Evolutionary conservation across 2,888 invertebrate species (phyloP).

Genomic region (Tenthredo scrophulariae): DNA sequence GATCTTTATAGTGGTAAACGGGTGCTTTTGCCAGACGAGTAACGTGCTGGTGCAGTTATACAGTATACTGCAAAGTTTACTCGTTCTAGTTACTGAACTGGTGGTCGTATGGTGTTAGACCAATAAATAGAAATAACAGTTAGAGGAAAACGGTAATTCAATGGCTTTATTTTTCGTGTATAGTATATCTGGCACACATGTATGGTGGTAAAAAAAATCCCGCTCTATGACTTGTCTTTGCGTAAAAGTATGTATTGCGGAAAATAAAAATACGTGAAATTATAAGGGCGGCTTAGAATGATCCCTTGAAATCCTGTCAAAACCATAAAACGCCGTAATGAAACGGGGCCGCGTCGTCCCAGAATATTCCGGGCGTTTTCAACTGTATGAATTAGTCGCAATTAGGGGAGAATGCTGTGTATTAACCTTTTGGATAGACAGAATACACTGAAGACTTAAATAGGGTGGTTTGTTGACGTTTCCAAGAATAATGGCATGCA

Average conservation of each 20-base stretch:
- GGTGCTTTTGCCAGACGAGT: not conserved
- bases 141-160: not conserved
- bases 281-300: not conserved
- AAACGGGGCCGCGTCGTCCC: not conserved
- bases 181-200: no score
- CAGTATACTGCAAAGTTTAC: not conserved
- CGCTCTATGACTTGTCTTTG: not conserved
- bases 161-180: not conserved
- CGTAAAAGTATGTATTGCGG: not conserved
- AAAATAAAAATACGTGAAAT: not conserved
- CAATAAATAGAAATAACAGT: not conserved
- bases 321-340: not conserved
- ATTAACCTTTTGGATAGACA: constrained; percentile 13
- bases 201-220: not conserved
- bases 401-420: constrained; percentile 16
- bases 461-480: constrained; percentile 38
- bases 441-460: not conserved
- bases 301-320: constrained; percentile 14
- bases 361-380: not conserved
- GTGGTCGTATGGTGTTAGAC: not conserved
- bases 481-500: constrained; percentile 53
- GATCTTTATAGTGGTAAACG: constrained; percentile 21
- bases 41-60: not conserved
- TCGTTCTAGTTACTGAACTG: not conserved
- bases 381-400: constrained; percentile 16